phyloP scores from a whole-genome alignment of 2,113 vertebrate species.

The Pomatostomus ruficeps region DNA sequence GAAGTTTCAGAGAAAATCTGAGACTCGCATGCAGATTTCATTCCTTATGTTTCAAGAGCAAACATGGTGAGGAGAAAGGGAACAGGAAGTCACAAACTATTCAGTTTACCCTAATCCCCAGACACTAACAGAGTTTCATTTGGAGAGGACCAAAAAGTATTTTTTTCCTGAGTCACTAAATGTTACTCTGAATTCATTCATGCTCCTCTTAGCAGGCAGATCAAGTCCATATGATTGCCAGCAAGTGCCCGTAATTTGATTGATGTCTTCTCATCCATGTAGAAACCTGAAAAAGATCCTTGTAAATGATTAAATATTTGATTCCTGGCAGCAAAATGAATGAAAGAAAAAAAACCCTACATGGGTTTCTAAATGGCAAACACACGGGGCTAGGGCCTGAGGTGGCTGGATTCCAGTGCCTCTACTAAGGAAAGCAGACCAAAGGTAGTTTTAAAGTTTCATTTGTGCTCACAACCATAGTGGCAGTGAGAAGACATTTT shows the following conservation, averaged over 20 bases:
- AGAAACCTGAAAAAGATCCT: slow-evolving; percentile 9
- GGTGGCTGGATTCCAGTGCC: background rate
- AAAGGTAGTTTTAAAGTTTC: slow-evolving; percentile 4
- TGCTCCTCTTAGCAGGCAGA: slow-evolving; percentile 10
- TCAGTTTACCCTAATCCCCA: background rate
- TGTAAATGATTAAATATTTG: slow-evolving; percentile 2
- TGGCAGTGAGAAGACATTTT: background rate
- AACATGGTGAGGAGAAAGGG: background rate
- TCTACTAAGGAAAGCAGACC: background rate
- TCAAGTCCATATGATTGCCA: background rate
- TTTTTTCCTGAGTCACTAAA: slow-evolving; percentile 1
- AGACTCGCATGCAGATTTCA: background rate
- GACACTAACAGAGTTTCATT: background rate
- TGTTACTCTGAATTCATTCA: slow-evolving; percentile 25
- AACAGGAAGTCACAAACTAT: background rate
- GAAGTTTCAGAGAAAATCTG: background rate
- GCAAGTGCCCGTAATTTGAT: background rate
- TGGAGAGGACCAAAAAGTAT: background rate
- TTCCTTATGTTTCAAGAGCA: background rate
- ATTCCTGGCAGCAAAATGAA: slow-evolving; percentile 2
- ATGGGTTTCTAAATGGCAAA: background rate
- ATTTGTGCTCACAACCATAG: background rate
- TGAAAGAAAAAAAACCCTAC: background rate
- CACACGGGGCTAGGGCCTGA: background rate
- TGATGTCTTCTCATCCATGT: slow-evolving; percentile 26